Evolutionary conservation across 2,888 invertebrate genomes (phyloP), one percentile per base, ranked within the genome.

Genomic region (Cordilura impudica): DNA sequence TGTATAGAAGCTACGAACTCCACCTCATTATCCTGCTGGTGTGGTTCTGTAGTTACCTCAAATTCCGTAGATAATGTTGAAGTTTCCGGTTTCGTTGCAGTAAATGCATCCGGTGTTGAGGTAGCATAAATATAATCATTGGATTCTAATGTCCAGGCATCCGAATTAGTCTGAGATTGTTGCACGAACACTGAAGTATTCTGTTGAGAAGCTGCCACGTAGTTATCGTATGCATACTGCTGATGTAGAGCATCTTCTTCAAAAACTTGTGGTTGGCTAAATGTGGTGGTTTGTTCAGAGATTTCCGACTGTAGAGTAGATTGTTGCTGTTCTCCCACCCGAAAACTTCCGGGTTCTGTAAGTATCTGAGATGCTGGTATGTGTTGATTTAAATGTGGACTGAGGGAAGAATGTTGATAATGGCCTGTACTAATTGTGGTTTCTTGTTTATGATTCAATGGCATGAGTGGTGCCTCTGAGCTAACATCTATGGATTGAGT

Each of bases 401-500:
- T 83, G 14, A 88, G 65, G 26, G 85, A 84, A 21, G 87, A 83
- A 69, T 86, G 82, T 51, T 87, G 85, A 70, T 87, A 87, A 7
- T 83, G 82, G 6, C 86, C 86, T 0, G 84, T 84, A 51, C 82
- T 86, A 4, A 84, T 82, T 49, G 79, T 66, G 21, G 76, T 6
- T 60, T 49, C 70, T n/a, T 23, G 31, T 51, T 80, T 82, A 5
- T 83, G 84, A 10, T 84, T 83, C 0, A 29, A n/a, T 0, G 82
- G 58, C 23, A 81, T 26, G 0, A 77, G 67, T 29, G 82, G 21
- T 1, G 14, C 31, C 35, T 61, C 56, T 0, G 66, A 66, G 0
- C 83, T 84, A 7, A 95, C 93, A 72, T 89, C 89, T 16, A 87
- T 86, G 8, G 88, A 81, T 65, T 87, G 88, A 2, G 89, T 87